Evolutionary conservation across 2,797 vertebrate genomes (phyloP).

Genomic region (Microhierax caerulescens): DNA sequence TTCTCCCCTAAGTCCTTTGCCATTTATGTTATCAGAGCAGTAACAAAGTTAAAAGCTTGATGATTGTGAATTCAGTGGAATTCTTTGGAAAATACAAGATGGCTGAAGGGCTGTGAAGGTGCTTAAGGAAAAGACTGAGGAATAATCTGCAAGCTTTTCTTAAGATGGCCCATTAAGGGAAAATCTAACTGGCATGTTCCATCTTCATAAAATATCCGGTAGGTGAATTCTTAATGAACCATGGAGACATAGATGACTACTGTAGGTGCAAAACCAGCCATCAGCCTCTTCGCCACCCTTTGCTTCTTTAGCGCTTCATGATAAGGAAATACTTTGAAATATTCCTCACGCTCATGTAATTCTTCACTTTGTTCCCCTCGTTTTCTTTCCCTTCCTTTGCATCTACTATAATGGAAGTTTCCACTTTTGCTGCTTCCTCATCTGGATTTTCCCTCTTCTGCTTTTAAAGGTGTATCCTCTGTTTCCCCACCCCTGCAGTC

Average conservation of each 20-base stretch:
- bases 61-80: not conserved
- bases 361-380: not conserved
- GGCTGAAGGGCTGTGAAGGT: not conserved
- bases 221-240: not conserved
- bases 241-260: not conserved
- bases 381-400: not conserved
- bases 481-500: not conserved
- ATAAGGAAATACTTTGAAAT: not conserved
- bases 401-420: not conserved
- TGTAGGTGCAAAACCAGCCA: not conserved
- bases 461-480: not conserved
- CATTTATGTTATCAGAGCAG: not conserved
- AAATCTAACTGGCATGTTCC: not conserved
- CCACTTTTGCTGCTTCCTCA: not conserved
- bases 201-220: not conserved
- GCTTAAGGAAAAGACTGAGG: not conserved
- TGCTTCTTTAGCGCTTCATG: not conserved
- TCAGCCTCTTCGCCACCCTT: not conserved
- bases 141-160: not conserved
- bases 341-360: not conserved
- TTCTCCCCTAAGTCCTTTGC: not conserved
- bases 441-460: not conserved
- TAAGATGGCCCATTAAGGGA: not conserved
- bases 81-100: not conserved
- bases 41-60: not conserved